Evolutionary conservation across 2,888 invertebrate species (phyloP).

Genomic region (Hyles lineata): DNA sequence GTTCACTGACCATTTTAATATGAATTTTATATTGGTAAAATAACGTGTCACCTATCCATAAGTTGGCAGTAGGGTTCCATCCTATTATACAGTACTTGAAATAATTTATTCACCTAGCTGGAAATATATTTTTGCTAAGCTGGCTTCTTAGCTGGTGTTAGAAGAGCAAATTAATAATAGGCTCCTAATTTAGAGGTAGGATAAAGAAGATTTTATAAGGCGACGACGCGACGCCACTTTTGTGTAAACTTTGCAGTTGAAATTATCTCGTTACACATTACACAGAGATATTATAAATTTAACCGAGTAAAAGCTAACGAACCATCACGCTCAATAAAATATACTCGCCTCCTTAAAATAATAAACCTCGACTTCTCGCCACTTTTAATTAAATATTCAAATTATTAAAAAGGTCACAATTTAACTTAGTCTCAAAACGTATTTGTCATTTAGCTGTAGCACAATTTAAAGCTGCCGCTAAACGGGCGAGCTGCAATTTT

Average conservation of each 20-base stretch:
- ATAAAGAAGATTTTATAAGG: conserved; percentile 34
- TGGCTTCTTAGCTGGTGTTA: conserved; percentile 31
- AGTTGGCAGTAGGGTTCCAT: background rate
- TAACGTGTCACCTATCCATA: background rate
- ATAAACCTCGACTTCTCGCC: conserved; percentile 11
- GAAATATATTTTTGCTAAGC: conserved; percentile 32
- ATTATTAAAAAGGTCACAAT: conserved; percentile 9
- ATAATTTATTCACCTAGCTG: conserved; percentile 21
- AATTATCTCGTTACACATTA: conserved; percentile 33
- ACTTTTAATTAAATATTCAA: conserved; percentile 12
- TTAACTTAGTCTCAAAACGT: conserved; percentile 13
- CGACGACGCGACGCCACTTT: conserved; percentile 22
- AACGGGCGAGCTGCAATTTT: conserved; percentile 54
- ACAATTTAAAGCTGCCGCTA: conserved; percentile 40
- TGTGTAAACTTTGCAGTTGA: conserved; percentile 30
- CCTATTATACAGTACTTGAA: conserved; percentile 25
- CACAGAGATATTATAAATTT: conserved; percentile 33
- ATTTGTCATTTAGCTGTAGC: conserved; percentile 24
- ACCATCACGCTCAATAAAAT: conserved; percentile 29
- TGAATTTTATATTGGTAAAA: background rate
- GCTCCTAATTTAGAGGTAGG: conserved; percentile 30
- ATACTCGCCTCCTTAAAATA: conserved; percentile 20
- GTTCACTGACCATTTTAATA: background rate
- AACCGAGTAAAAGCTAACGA: conserved; percentile 40
- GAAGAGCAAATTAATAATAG: conserved; percentile 37